Evolutionary conservation across 1,140 invertebrate genomes (phyloP), one percentile per base, ranked within the genome.

Genomic region (Dicyema japonicum): DNA sequence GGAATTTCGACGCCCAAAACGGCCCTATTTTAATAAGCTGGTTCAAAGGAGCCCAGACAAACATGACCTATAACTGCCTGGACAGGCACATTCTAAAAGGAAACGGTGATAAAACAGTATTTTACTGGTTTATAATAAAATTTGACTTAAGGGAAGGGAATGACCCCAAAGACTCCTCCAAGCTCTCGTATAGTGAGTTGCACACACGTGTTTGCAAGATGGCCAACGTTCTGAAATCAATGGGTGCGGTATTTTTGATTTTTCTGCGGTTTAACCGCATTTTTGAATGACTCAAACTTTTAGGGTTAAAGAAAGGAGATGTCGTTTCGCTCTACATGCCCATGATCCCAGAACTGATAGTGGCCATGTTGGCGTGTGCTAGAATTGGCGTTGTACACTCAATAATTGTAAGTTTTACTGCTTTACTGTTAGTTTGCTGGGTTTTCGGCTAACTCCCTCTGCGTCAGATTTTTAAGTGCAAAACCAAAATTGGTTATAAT

Each of bases 261-360:
- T 15, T 24, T 19, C 15, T 40, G 12, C 29, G 69, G 67, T n/a
- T n/a, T n/a, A n/a, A n/a, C n/a, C n/a, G n/a, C n/a, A n/a, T n/a
- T n/a, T 67, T n/a, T n/a, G n/a, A n/a, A n/a, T n/a, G n/a, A n/a
- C n/a, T n/a, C n/a, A n/a, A n/a, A n/a, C n/a, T n/a, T n/a, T 26
- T 9, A 11, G 71, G 71, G 0, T 67, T 76, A 0, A 49, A 48
- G 14, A 63, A 62, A 32, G 72, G 72, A 0, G 67, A 70, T 34
- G 47, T 62, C 1, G 70, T 74, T 0, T 50, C 76, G 1, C 72
- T 80, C 33, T 80, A 76, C 42, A 78, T 80, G 72, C 72, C 72
- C 0, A 55, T 76, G 5, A 67, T 78, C 19, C 71, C 72, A 0
- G 70, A 78, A 51, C 65, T 69, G 0, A 60, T 76, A 16, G 60